A percentile compares a stretch with the other conserved stretches of the same genome.
These are phyloP conservation scores for Circaetus gallicus DNA, from an alignment of 2,113 vertebrate species.

Conservation along the genomic window DNA sequence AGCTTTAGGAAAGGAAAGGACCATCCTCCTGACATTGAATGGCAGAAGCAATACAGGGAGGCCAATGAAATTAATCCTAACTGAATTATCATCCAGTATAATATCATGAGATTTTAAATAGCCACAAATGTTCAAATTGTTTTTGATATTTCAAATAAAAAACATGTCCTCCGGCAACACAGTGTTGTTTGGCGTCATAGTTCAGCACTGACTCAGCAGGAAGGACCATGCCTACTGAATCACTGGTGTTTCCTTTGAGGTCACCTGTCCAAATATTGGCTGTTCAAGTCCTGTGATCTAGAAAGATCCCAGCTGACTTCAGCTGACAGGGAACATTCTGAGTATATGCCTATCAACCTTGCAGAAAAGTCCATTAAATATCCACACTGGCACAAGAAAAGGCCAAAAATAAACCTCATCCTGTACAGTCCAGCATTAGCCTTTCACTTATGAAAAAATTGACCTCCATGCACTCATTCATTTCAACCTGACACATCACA, in stretches of 20 bases:
- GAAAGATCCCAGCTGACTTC: not conserved
- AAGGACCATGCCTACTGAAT: slow-evolving; percentile 43
- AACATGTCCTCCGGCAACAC: not conserved
- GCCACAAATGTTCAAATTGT: not conserved
- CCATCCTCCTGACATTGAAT: not conserved
- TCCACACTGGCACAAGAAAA: not conserved
- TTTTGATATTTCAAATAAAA: not conserved
- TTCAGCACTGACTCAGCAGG: slow-evolving; percentile 26
- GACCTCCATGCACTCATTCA: not conserved
- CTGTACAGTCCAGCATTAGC: not conserved
- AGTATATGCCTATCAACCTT: not conserved
- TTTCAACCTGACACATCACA: not conserved
- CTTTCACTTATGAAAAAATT: not conserved
- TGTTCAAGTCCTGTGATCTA: not conserved
- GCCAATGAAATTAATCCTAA: not conserved
- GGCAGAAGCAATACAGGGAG: slow-evolving; percentile 11
- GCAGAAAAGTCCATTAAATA: not conserved
- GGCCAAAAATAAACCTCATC: not conserved
- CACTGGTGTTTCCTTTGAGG: not conserved
- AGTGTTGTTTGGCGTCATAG: not conserved
- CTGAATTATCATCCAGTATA: not conserved
- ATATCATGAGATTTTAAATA: not conserved
- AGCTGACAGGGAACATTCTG: not conserved
- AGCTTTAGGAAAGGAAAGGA: not conserved
- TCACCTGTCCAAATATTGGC: not conserved